phyloP scores from a whole-genome alignment of 1,140 invertebrate genomes.

The Danaus melanippus region DNA sequence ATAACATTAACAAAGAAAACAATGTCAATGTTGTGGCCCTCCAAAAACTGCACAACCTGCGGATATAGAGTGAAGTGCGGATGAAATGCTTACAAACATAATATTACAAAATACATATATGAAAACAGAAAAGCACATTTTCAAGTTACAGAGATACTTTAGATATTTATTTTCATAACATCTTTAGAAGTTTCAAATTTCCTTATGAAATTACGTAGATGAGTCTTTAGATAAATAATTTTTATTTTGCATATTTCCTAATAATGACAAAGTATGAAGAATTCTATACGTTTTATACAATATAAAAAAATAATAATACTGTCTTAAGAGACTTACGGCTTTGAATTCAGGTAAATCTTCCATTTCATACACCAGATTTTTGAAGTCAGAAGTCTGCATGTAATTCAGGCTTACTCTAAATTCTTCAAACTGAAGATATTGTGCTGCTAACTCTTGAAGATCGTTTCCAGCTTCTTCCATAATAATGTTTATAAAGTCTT shows the following conservation, averaged over 20 bases:
- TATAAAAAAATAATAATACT: neutral
- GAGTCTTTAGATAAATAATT: no score
- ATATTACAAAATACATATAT: neutral
- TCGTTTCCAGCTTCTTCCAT: conserved; percentile 32
- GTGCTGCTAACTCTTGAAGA: conserved; percentile 24
- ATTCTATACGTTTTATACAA: no score
- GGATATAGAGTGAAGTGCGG: conserved; percentile 2
- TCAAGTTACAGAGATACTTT: no score
- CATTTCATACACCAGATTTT: conserved; percentile 50
- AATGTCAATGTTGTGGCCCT: conserved; percentile 51
- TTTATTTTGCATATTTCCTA: no score
- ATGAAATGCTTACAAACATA: no score
- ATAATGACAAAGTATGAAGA: neutral
- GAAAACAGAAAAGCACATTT: no score
- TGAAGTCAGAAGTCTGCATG: conserved; percentile 38
- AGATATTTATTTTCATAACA: no score
- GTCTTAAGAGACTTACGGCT: conserved; percentile 40
- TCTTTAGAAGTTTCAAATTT: no score
- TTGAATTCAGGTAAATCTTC: conserved; percentile 55
- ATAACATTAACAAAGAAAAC: conserved; percentile 42
- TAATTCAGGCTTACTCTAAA: conserved; percentile 37
- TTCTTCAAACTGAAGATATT: conserved; percentile 49
- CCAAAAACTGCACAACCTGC: conserved; percentile 50
- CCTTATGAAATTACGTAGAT: no score
- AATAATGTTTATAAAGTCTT: conserved; percentile 50